Conservation (phyloP, 2,797 vertebrate genomes). For the Stomatorhinus walkeri region DNA sequence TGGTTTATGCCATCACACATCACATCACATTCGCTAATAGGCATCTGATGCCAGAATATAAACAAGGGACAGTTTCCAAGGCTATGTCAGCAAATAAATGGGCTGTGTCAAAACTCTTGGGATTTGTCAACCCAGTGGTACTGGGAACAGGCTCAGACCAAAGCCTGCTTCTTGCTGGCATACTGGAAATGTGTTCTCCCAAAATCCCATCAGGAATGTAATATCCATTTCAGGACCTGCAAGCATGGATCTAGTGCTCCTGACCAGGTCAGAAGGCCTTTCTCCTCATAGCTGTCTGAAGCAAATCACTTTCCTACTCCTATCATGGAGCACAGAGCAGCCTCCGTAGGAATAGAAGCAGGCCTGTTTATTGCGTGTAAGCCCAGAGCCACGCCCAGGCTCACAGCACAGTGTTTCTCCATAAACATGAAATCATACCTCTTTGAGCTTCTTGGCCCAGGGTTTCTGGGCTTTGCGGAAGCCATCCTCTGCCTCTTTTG, state of each 20-base stretch:
- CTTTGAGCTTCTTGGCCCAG: constrained; percentile 97
- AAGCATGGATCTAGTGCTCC: neutral
- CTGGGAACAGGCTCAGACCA: neutral
- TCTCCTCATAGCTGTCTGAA: neutral
- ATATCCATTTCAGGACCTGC: neutral
- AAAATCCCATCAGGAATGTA: neutral
- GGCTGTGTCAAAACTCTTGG: neutral
- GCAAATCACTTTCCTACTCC: neutral
- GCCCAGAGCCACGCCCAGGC: neutral
- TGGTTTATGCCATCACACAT: neutral
- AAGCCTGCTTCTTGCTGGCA: neutral
- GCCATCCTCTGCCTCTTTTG: constrained; percentile 90
- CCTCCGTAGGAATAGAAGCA: neutral
- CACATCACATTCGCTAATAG: neutral
- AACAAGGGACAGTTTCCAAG: neutral
- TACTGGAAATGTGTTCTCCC: neutral
- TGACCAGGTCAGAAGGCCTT: neutral
- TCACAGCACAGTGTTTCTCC: neutral
- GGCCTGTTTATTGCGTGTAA: neutral
- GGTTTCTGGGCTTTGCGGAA: constrained; percentile 98
- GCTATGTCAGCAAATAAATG: neutral
- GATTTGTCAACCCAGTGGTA: neutral
- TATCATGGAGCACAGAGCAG: neutral
- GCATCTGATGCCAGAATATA: neutral
- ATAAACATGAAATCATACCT: constrained; percentile 57